Evolutionary conservation across 2,797 vertebrate genomes (phyloP).

Genomic region (Triplophysa yarkandensis): DNA sequence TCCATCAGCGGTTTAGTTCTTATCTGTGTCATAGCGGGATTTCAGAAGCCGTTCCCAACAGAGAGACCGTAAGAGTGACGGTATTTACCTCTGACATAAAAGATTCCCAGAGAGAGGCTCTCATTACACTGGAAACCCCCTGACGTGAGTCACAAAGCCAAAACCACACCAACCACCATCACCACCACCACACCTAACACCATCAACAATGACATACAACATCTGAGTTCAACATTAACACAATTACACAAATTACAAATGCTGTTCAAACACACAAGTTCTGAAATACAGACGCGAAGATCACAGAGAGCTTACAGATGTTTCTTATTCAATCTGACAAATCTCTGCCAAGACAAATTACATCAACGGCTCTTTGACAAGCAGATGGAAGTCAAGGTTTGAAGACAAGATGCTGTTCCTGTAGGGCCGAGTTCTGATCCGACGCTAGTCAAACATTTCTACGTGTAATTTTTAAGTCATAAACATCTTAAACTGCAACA

Average conservation of each 20-base stretch:
- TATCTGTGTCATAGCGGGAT: conserved; percentile 30
- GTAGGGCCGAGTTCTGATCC: neutral
- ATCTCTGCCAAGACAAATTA: neutral
- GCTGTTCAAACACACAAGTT: neutral
- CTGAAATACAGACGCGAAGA: neutral
- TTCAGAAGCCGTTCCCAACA: conserved; percentile 47
- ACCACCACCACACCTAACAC: neutral
- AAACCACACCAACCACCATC: neutral
- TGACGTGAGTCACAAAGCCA: conserved; percentile 29
- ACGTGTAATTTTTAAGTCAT: neutral
- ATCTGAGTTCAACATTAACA: neutral
- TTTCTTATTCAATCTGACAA: neutral
- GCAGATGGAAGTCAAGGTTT: neutral
- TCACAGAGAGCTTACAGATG: neutral
- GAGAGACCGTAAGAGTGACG: conserved; percentile 30
- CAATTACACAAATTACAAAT: neutral
- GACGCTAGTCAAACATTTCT: neutral
- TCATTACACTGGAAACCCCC: conserved; percentile 55
- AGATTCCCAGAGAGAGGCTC: conserved; percentile 51
- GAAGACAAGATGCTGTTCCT: neutral
- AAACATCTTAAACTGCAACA: too few relatives aligned
- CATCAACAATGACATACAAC: neutral
- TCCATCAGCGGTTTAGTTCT: conserved; percentile 2
- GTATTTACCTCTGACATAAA: conserved; percentile 45
- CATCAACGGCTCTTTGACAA: neutral